A percentile compares a stretch with the other conserved stretches of the same genome.
Conservation (phyloP, 2,113 vertebrate species). For the Dipodomys stephensi region DNA sequence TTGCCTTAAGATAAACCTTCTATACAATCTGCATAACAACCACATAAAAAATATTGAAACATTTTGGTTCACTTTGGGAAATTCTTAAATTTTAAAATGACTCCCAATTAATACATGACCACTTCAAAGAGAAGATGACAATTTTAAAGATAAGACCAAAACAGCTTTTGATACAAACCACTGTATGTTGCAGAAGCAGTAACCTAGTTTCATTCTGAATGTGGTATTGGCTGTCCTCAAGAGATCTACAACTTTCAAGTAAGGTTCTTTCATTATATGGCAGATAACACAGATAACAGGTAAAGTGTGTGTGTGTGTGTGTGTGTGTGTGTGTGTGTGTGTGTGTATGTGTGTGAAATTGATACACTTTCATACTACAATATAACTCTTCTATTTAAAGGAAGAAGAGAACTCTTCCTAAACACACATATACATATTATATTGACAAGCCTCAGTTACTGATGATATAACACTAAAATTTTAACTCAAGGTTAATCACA, state of each 20-base stretch:
- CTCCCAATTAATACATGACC: constrained; percentile 71
- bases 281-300: constrained; percentile 28
- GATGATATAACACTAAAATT: not conserved
- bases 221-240: constrained; percentile 71
- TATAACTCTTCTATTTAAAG: not conserved
- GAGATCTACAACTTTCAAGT: constrained; percentile 81
- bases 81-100: constrained; percentile 75
- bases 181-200: constrained; percentile 68
- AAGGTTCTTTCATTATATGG: constrained; percentile 63
- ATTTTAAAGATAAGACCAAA: constrained; percentile 77
- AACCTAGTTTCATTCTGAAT: constrained; percentile 84
- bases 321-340: too few relatives aligned
- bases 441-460: not conserved
- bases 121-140: constrained; percentile 84
- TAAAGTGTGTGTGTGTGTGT: too few relatives aligned
- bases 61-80: constrained; percentile 64
- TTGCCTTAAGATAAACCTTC: constrained; percentile 46
- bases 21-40: constrained; percentile 27
- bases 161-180: constrained; percentile 81
- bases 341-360: not conserved
- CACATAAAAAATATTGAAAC: constrained; percentile 39
- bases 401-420: not conserved
- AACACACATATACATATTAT: not conserved
- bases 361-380: not conserved
- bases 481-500: not conserved